These are phyloP conservation scores for Serripes groenlandicus DNA, from an alignment of 2,888 invertebrate genomes.

Conservation along the genomic window DNA sequence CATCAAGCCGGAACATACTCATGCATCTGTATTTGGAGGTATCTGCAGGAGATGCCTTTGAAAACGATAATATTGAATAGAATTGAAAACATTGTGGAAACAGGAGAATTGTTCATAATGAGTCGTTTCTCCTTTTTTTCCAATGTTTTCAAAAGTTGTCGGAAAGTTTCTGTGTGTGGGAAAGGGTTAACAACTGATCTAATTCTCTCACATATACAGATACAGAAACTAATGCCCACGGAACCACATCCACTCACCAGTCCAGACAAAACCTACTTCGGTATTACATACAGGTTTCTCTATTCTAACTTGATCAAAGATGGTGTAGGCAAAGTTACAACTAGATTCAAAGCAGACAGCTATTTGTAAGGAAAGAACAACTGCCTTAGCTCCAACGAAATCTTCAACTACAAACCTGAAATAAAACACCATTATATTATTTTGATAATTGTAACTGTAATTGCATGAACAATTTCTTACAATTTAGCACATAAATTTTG, in stretches of 20 bases:
- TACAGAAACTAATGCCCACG: too few species aligned
- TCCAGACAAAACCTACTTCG: constrained; percentile 7
- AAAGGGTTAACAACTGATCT: neutral
- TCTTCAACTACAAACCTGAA: constrained; percentile 20
- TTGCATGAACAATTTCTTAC: too few species aligned
- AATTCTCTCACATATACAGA: too few species aligned
- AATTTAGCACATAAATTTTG: too few species aligned
- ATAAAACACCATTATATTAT: too few species aligned
- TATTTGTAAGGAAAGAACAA: constrained; percentile 10
- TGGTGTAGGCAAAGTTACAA: constrained; percentile 9
- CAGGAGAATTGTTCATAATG: neutral
- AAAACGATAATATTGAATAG: too few species aligned
- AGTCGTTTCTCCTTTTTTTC: neutral
- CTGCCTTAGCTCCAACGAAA: constrained; percentile 18
- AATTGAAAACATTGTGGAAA: neutral
- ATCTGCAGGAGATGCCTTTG: too few species aligned
- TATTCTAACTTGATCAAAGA: constrained; percentile 12
- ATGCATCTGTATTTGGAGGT: too few species aligned
- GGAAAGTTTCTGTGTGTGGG: neutral
- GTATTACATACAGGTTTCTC: neutral
- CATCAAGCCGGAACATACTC: too few species aligned
- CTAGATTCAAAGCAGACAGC: constrained; percentile 13
- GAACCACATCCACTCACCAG: constrained; percentile 20
- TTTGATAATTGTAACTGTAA: too few species aligned
- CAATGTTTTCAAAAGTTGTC: neutral